Conservation (phyloP, 2,113 vertebrate genomes). For the Channa argus region DNA sequence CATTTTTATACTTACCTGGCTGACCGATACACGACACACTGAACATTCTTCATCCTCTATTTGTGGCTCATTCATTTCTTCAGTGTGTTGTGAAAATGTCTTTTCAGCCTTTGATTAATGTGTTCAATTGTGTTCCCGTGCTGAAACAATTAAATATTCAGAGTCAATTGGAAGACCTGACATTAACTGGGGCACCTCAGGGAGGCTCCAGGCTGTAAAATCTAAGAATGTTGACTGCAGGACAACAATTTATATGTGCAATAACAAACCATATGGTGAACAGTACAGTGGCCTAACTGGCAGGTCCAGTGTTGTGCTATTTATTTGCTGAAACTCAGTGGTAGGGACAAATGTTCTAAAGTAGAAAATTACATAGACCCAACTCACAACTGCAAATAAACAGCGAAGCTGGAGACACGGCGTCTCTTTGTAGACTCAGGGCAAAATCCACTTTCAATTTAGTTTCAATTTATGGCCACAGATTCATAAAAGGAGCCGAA, state of each 20-base stretch:
- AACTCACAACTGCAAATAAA: conserved; percentile 20
- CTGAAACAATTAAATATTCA: conserved; percentile 35
- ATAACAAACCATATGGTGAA: conserved; percentile 4
- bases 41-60: not conserved
- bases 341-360: not conserved
- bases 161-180: conserved; percentile 23
- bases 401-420: conserved; percentile 2
- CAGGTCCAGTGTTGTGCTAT: not conserved
- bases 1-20: too few relatives aligned
- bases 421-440: conserved; percentile 39
- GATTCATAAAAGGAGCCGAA: conserved; percentile 37
- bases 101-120: conserved; percentile 13
- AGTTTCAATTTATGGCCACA: conserved; percentile 39
- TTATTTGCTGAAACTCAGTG: not conserved
- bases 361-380: not conserved
- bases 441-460: conserved; percentile 47
- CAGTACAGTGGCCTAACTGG: not conserved
- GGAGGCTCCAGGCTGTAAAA: conserved; percentile 23
- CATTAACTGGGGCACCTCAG: conserved; percentile 29
- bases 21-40: too few relatives aligned
- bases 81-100: conserved; percentile 16
- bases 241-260: conserved; percentile 28
- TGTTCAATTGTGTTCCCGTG: conserved; percentile 7
- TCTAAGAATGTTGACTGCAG: conserved; percentile 6
- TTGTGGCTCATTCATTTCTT: conserved; percentile 7